Percentiles rank a stretch among this genome's conserved stretches.
Evolutionary conservation across 1,140 invertebrate genomes (phyloP).

Genomic region (Drosophila subpulchrella): DNA sequence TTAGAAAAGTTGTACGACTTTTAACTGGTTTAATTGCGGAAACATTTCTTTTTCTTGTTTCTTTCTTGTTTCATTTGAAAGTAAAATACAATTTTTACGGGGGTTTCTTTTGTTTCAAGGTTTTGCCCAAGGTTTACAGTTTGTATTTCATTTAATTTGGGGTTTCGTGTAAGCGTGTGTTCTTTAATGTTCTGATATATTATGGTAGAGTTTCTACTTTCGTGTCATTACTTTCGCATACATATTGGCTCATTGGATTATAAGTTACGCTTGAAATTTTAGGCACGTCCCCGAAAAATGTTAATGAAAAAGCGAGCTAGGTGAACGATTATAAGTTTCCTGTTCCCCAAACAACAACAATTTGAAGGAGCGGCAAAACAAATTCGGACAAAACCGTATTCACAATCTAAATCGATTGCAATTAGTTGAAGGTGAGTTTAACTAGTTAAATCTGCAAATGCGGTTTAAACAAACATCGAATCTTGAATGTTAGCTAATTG

Average conservation of each 20-base stretch:
- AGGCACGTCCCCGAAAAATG: constrained; percentile 34
- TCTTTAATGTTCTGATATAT: constrained; percentile 23
- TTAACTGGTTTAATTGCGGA: neutral
- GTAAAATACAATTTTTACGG: neutral
- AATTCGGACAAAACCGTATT: constrained; percentile 15
- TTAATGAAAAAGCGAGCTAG: constrained; percentile 37
- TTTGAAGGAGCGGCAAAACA: constrained; percentile 25
- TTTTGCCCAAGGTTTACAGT: neutral
- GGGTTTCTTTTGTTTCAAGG: neutral
- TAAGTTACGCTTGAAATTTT: constrained; percentile 21
- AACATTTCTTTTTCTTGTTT: neutral
- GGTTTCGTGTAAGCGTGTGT: constrained; percentile 7
- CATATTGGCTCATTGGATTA: constrained; percentile 28
- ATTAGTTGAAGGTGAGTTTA: constrained; percentile 32
- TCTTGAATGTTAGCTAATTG: constrained; percentile 21
- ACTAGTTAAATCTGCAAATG: constrained; percentile 13
- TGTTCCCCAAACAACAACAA: constrained; percentile 10
- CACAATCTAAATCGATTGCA: constrained; percentile 8
- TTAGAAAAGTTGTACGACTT: too few species aligned
- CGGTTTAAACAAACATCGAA: constrained; percentile 15
- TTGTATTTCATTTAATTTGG: neutral
- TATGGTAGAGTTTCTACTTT: constrained; percentile 3
- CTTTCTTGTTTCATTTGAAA: neutral
- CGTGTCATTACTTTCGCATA: constrained; percentile 8
- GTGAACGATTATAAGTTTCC: constrained; percentile 49